A percentile compares a stretch with the other conserved stretches of the same genome.
Evolutionary conservation across 2,797 vertebrate genomes (phyloP).

Genomic region (Triplophysa yarkandensis): DNA sequence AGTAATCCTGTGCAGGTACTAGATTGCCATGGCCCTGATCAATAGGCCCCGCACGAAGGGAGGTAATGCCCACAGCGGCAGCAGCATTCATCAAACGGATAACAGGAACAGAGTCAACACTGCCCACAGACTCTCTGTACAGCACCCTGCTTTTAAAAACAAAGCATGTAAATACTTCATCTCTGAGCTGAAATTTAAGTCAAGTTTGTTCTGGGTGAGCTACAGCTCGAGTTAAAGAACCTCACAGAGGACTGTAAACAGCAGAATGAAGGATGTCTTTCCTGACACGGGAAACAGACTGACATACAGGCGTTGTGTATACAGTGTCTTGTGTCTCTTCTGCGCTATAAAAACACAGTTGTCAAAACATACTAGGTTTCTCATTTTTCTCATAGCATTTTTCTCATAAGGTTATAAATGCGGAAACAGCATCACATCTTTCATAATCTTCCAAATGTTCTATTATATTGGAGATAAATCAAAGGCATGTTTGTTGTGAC

Average conservation of each 20-base stretch:
- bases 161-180: slow-evolving; percentile 42
- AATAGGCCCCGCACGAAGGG: slow-evolving; percentile 41
- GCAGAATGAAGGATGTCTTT: neutral
- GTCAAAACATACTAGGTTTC: slow-evolving; percentile 7
- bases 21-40: slow-evolving; percentile 54
- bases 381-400: neutral
- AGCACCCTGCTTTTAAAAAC: slow-evolving; percentile 21
- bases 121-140: slow-evolving; percentile 32
- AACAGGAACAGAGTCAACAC: slow-evolving; percentile 44
- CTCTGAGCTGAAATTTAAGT: slow-evolving; percentile 33
- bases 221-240: slow-evolving; percentile 3
- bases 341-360: slow-evolving; percentile 2
- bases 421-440: neutral
- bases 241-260: neutral
- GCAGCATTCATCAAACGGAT: slow-evolving; percentile 40
- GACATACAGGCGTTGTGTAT: neutral
- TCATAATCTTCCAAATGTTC: neutral
- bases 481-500: slow-evolving; percentile 3
- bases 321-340: neutral
- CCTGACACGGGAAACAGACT: neutral
- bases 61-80: slow-evolving; percentile 40
- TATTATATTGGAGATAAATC: neutral
- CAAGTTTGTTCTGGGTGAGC: slow-evolving; percentile 23
- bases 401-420: neutral
- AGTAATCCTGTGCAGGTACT: slow-evolving; percentile 44